Percentiles rank a stretch among this genome's conserved stretches.
These are phyloP conservation scores for Toxotes jaculatrix DNA, from an alignment of 2,113 vertebrate species.

Conservation along the genomic window DNA sequence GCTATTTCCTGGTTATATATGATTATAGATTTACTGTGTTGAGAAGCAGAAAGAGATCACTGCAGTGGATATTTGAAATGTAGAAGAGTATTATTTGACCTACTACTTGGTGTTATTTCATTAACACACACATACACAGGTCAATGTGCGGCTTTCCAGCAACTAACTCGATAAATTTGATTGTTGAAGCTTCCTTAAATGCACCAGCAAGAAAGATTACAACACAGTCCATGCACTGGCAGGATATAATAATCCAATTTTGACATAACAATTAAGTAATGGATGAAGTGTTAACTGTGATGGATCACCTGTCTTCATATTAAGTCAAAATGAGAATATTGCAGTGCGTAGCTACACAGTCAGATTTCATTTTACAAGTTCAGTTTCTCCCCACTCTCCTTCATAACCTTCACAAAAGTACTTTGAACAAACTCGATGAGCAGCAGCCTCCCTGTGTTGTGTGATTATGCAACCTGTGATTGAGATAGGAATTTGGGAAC, in stretches of 20 bases:
- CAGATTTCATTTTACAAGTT: background rate
- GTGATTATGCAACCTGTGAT: conserved; percentile 61
- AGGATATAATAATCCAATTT: background rate
- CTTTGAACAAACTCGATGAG: conserved; percentile 18
- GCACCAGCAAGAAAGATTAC: background rate
- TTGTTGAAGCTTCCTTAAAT: background rate
- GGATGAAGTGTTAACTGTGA: background rate
- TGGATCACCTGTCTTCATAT: background rate
- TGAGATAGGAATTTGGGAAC: conserved; percentile 63
- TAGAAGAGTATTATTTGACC: background rate
- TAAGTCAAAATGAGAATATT: background rate
- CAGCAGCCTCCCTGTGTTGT: conserved; percentile 15
- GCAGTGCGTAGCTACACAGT: background rate
- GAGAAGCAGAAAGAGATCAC: background rate
- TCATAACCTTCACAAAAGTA: conserved; percentile 24
- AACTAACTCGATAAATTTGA: background rate
- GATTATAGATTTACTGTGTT: background rate
- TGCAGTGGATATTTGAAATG: background rate
- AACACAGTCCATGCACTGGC: background rate
- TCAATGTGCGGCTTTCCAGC: background rate
- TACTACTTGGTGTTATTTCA: background rate
- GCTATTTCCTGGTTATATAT: background rate
- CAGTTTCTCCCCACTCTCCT: background rate
- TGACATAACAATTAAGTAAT: background rate
- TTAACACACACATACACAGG: too few species aligned